Base-by-base conservation (phyloP, 2,888 invertebrate species). In the Parnassius glacialis region DNA sequence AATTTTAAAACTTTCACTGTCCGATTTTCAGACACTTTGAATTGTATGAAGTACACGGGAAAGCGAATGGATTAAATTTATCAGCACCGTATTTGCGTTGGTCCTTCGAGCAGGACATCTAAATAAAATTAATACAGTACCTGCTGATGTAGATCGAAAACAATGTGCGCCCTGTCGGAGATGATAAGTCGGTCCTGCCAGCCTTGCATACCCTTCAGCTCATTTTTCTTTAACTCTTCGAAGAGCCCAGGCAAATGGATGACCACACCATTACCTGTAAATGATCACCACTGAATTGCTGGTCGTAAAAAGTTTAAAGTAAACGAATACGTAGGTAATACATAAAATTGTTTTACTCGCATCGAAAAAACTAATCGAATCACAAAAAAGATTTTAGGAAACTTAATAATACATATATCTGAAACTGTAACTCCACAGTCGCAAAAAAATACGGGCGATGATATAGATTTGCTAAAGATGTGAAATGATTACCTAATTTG, bases 231-330 rank as follows among this genome's bases (percentile, higher is more conserved):
- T 70, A 99, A 85, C 89, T 99, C 99, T 42, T 98, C 97, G 87
- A 99, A 99, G 52, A 99, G 92, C 9, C 98, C 97, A 0, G 98
- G 98, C 67, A 99, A 86, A 87, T 99, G 98, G 71, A 99, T 96
- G 16, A 99, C 99, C 59, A 99, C 99, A 25, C 99, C 99, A 87
- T 99, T 99, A 57, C 98, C 98, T 98, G 77, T 0, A 74, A 67
- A 64, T 9, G 34, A 47, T 51, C 45, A 51, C 59, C 51, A 56
- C 59, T 56, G 54, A 57, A 62, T 58, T 53, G 47, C 25, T 25
- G 54, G 54, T 57, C 43, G 57, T 62, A 48, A 62, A 62, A 57
- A 41, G 54, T 61, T 59, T 52, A 52, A 7, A 52, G 25, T 10
- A 45, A 12, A 12, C 45, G 34, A 34, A 34, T 34, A 34, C 34